A percentile compares a stretch with the other conserved stretches of the same genome.
These are phyloP conservation scores for Drosophila hamatofila DNA, from an alignment of 2,888 invertebrate genomes.

Conservation along the genomic window DNA sequence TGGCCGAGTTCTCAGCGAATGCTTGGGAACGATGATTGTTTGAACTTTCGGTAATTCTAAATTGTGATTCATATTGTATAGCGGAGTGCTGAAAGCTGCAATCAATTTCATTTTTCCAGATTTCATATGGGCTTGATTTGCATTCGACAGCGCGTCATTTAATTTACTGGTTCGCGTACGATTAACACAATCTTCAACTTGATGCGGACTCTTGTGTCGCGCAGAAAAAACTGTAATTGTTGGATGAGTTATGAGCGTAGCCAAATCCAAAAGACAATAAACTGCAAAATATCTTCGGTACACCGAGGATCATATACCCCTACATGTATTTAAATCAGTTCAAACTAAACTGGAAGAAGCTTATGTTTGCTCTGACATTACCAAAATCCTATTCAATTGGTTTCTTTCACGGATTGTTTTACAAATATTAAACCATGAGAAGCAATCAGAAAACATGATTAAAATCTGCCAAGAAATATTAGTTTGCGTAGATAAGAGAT, in stretches of 20 bases:
- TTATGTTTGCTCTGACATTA: not conserved
- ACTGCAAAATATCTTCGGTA: slow-evolving; percentile 9
- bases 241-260: slow-evolving; percentile 18
- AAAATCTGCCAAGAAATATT: not conserved
- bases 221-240: slow-evolving; percentile 50
- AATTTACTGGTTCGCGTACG: slow-evolving; percentile 8
- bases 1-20: slow-evolving; percentile 1
- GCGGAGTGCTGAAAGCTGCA: slow-evolving; percentile 19
- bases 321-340: slow-evolving; percentile 9
- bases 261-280: slow-evolving; percentile 13
- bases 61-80: slow-evolving; percentile 17
- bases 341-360: not conserved
- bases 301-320: slow-evolving; percentile 13
- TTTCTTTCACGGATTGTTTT: too few species aligned
- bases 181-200: slow-evolving; percentile 42
- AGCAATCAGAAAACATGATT: not conserved
- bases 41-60: slow-evolving; percentile 7
- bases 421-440: not conserved
- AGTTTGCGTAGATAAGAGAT: not conserved
- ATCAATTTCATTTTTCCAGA: slow-evolving; percentile 24
- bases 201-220: slow-evolving; percentile 45
- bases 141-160: slow-evolving; percentile 2
- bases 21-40: slow-evolving; percentile 18
- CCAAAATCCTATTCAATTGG: not conserved
- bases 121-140: slow-evolving; percentile 25